Percentiles rank a stretch among this genome's conserved stretches.
Conservation (phyloP, 2,888 invertebrate species). For the Nysson spinosus region DNA sequence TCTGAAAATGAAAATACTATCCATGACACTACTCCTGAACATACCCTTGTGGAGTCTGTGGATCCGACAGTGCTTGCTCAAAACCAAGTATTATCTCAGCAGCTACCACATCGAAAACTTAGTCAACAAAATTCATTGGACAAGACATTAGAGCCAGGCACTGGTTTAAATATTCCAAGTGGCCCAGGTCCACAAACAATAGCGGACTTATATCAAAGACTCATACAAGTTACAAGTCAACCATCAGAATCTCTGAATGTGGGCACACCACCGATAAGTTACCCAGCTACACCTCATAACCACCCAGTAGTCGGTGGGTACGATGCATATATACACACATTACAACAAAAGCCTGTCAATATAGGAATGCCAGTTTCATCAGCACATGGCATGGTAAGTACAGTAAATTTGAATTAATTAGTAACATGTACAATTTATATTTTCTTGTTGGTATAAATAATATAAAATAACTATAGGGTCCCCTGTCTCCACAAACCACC, state of each 20-base stretch:
- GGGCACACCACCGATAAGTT: constrained; percentile 79
- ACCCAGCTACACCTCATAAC: constrained; percentile 83
- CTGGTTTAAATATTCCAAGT: constrained; percentile 11
- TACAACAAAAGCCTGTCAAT: constrained; percentile 84
- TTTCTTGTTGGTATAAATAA: not conserved
- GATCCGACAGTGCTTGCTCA: constrained; percentile 62
- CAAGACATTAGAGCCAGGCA: constrained; percentile 59
- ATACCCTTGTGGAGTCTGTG: constrained; percentile 69
- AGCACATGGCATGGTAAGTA: constrained; percentile 43
- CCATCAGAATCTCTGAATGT: constrained; percentile 76
- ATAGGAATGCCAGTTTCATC: constrained; percentile 68
- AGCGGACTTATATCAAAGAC: constrained; percentile 81
- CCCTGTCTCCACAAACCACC: constrained; percentile 77
- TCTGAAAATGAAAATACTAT: constrained; percentile 73
- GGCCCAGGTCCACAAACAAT: constrained; percentile 77
- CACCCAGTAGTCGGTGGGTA: constrained; percentile 79
- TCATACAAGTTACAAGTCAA: constrained; percentile 79
- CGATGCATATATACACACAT: constrained; percentile 83
- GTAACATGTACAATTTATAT: not conserved
- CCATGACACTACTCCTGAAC: constrained; percentile 74
- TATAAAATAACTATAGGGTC: constrained; percentile 63
- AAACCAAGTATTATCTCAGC: constrained; percentile 58
- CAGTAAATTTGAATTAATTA: no score
- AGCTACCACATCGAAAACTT: constrained; percentile 70
- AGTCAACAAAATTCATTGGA: constrained; percentile 75